Evolutionary conservation across 2,113 vertebrate species (phyloP), one percentile per base, ranked within the genome.

Genomic region (Dunckerocampus dactyliophorus): DNA sequence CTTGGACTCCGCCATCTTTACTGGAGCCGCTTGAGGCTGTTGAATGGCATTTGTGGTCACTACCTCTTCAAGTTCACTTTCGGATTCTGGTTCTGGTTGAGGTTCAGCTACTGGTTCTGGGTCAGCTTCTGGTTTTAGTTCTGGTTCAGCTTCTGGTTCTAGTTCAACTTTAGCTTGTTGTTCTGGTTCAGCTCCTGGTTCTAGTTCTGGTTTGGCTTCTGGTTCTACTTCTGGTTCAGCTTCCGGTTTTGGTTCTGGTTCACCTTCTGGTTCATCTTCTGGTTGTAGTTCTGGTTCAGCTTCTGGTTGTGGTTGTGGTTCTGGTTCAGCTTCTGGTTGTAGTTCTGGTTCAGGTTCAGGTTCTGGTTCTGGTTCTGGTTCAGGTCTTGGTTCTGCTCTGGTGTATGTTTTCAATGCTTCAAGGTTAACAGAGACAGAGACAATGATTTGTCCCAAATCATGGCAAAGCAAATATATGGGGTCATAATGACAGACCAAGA

Each of bases 381-480:
- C 71, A 8, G 49, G 2, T 60, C 72, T 28, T 22, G 17, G 20
- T 6, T 13, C 49, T 51, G 21, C 49, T 24, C 24, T 24, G 21
- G 19, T 24, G 70, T n/a, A 56, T 22, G 61, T 49, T 58, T 64
- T 46, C 6, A 55, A 50, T 69, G 79, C 56, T 81, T 88, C 72
- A 68, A 74, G 63, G 54, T 81, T 67, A 83, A 87, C 54, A 86
- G 34, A 87, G 49, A 85, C 68, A 84, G 4, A 17, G 15, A n/a
- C 15, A 31, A 11, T 53, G 20, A 16, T 20, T 49, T 49, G 19
- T 49, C 10, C 20, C 20, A 34, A 48, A 21, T 21, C 9, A 13
- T 0, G 48, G 20, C 14, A 15, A 6, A 50, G 9, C 4, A 52
- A 8, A 52, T 2, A 22, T 1, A 21, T 28, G 24, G 37, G 8